Evolutionary conservation across 1,140 invertebrate genomes (phyloP), one percentile per base, ranked within the genome.

Genomic region (Conus ventricosus): DNA sequence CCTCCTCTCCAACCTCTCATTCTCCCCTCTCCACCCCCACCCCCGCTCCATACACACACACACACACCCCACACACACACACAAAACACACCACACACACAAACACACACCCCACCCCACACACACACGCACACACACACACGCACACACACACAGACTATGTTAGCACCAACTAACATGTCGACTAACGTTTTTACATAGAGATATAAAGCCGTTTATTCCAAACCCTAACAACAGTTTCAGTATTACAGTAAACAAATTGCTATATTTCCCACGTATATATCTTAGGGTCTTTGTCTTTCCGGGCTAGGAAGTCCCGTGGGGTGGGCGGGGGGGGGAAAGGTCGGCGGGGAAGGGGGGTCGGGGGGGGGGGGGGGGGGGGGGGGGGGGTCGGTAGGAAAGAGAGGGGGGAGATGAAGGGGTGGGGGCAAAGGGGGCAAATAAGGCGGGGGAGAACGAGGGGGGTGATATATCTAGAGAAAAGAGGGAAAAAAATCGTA

Each of bases 101-200:
- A 78, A 0, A 78, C 75, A n/a, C 75, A 78, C 75, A 78, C 75
- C n/a, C n/a, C n/a, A n/a, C n/a, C n/a, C 3, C n/a, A 78, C 75
- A 78, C 75, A 78, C 75, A 78, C 75, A 78, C 13, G 5, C 75
- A 78, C 39, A 20, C n/a, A n/a, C n/a, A n/a, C 75, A 78, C 75
- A 78, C 13, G 4, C 13, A n/a, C 75, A 78, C 75, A n/a, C 75
- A 78, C 15, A 15, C 75, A 78, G 0, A 78, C 75, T 1, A 39
- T 39, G 39, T 0, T 39, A 39, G 39, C 39, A 39, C 39, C 39
- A 39, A 39, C 39, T 39, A 39, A 39, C 39, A 39, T 39, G 0
- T 39, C 39, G 39, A 3, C 39, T 39, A 39, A 39, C 0, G 39
- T 39, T 39, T n/a, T n/a, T n/a, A n/a, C n/a, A 3, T 39, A 39